Evolutionary conservation across 2,888 invertebrate genomes (phyloP).

Genomic region (Cryptocheilus praepositus): DNA sequence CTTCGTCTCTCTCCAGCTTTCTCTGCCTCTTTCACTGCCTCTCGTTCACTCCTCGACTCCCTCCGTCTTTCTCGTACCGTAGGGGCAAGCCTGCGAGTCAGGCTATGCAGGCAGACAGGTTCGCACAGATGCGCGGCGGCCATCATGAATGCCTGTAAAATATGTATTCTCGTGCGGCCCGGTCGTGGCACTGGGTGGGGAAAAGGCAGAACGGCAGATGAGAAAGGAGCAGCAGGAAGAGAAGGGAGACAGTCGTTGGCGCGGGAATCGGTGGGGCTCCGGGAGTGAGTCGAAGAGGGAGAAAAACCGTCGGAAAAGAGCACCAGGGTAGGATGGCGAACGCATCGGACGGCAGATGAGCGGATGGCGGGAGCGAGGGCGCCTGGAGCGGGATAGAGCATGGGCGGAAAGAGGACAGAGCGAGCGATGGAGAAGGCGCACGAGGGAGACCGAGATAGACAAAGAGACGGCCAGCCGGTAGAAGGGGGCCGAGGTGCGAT

Average conservation of each 20-base stretch:
- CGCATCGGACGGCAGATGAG: conserved; percentile 23
- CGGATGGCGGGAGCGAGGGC: conserved; percentile 12
- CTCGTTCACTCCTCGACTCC: background rate
- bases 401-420: conserved; percentile 17
- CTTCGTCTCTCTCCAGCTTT: too few species aligned
- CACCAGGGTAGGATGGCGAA: conserved; percentile 35
- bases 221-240: conserved; percentile 23
- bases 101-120: conserved; percentile 67
- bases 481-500: conserved; percentile 13
- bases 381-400: conserved; percentile 5
- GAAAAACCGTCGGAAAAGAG: conserved; percentile 62
- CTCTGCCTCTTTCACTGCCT: conserved; percentile 4
- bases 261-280: conserved; percentile 21
- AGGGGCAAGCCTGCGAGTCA: conserved; percentile 55
- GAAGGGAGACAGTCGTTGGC: background rate
- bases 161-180: conserved; percentile 71
- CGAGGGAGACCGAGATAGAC: conserved; percentile 27
- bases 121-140: conserved; percentile 74
- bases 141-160: conserved; percentile 75
- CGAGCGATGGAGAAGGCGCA: conserved; percentile 25
- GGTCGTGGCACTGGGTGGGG: conserved; percentile 43
- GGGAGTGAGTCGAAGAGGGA: conserved; percentile 41
- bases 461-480: conserved; percentile 16
- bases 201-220: conserved; percentile 29
- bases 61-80: conserved; percentile 31